phyloP scores from a whole-genome alignment of 2,113 vertebrate species.

The Tragelaphus scriptus region DNA sequence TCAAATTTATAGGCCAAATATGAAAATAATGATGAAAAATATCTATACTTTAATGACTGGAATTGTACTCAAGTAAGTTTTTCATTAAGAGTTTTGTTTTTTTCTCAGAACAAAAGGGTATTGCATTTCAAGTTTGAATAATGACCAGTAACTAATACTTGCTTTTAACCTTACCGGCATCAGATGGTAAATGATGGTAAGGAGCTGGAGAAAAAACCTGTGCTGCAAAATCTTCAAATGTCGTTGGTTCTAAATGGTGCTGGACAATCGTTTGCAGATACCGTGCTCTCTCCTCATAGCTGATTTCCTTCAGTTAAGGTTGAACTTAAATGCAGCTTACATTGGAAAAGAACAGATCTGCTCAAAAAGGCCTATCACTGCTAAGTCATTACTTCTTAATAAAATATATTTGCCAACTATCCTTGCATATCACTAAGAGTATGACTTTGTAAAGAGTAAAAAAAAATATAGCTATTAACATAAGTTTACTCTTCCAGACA shows the following conservation, averaged over 20 bases:
- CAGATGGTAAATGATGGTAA: conserved; percentile 90
- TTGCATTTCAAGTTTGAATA: conserved; percentile 78
- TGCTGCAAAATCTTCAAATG: conserved; percentile 97
- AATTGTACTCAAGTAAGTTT: conserved; percentile 30
- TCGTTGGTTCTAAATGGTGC: conserved; percentile 95
- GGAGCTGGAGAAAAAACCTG: conserved; percentile 98
- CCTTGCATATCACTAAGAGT: conserved; percentile 28
- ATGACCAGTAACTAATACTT: conserved; percentile 42
- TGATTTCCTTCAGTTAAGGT: conserved; percentile 89
- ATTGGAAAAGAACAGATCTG: conserved; percentile 14
- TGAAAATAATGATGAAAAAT: conserved; percentile 18
- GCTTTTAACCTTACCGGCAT: conserved; percentile 85
- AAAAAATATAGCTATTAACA: conserved; percentile 20
- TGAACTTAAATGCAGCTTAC: not conserved
- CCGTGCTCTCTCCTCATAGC: conserved; percentile 96
- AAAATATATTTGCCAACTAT: not conserved
- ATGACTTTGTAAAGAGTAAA: conserved; percentile 6
- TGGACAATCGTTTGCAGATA: conserved; percentile 97
- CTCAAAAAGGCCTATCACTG: not conserved
- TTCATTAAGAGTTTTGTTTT: conserved; percentile 51
- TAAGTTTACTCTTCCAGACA: conserved; percentile 6
- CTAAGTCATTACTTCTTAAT: conserved; percentile 18
- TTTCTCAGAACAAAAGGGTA: conserved; percentile 76
- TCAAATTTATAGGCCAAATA: conserved; percentile 49
- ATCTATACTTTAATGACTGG: conserved; percentile 22